A percentile compares a stretch with the other conserved stretches of the same genome.
Conservation (phyloP, 2,888 invertebrate species). For the Andrena bicolor region DNA sequence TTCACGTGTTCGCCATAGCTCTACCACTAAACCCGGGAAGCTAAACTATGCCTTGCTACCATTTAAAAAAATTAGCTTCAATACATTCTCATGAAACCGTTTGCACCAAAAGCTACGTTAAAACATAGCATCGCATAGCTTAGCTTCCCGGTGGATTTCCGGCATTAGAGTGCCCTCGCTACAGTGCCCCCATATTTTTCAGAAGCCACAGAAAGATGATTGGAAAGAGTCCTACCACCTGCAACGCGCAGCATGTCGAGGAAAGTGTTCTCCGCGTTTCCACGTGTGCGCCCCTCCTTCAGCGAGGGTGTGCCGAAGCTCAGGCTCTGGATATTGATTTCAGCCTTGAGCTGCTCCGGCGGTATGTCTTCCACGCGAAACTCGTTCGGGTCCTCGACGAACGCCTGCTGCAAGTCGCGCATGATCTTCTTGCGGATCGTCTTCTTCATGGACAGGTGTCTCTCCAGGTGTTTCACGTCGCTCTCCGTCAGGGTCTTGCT, state of each 20-base stretch:
- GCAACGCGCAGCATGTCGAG: constrained; percentile 90
- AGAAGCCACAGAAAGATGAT: not conserved
- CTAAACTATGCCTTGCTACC: no score
- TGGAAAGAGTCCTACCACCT: constrained; percentile 67
- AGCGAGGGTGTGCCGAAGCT: constrained; percentile 87
- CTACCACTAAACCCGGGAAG: no score
- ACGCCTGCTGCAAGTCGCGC: constrained; percentile 92
- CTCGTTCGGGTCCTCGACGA: constrained; percentile 90
- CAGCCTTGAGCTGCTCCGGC: constrained; percentile 89
- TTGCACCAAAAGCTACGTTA: no score
- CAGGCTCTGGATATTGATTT: constrained; percentile 89
- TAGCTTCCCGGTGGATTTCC: no score
- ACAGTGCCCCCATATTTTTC: not conserved
- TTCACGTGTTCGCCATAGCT: no score
- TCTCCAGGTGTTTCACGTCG: constrained; percentile 91
- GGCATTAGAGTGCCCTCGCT: no score
- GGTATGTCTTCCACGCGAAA: constrained; percentile 90
- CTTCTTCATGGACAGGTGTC: constrained; percentile 95
- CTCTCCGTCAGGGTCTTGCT: constrained; percentile 89
- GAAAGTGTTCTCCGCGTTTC: constrained; percentile 87
- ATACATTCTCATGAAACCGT: no score
- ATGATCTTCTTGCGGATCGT: constrained; percentile 94
- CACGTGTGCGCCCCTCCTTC: constrained; percentile 85
- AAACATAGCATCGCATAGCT: no score
- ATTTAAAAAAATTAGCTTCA: no score